Percentiles rank a stretch among this genome's conserved stretches.
Evolutionary conservation across 2,113 vertebrate species (phyloP).

Genomic region (Hippocampus barbouri): DNA sequence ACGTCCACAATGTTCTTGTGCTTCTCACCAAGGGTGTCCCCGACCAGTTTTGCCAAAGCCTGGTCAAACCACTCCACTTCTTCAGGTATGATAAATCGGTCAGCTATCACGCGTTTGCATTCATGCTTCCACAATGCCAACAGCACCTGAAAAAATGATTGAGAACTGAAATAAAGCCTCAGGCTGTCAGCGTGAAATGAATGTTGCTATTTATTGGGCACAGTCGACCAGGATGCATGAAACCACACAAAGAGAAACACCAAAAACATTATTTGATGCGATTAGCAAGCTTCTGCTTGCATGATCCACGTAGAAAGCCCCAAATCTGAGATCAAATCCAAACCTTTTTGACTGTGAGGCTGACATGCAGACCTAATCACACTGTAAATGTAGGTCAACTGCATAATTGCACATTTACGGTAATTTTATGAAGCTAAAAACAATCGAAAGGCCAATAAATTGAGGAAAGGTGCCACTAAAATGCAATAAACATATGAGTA

Average conservation of each 20-base stretch:
- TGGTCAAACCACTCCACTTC: slow-evolving; percentile 88
- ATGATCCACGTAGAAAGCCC: too few relatives aligned
- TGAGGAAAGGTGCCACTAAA: neutral
- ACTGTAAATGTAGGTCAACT: too few relatives aligned
- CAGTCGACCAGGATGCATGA: too few relatives aligned
- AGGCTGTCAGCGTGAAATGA: neutral
- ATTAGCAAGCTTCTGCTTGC: too few relatives aligned
- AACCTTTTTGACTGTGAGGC: too few relatives aligned
- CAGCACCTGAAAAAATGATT: slow-evolving; percentile 69
- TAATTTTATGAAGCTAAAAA: too few relatives aligned
- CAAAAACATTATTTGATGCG: too few relatives aligned
- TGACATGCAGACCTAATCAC: too few relatives aligned
- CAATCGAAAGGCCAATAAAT: neutral
- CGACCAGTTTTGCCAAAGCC: slow-evolving; percentile 72
- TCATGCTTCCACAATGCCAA: slow-evolving; percentile 91
- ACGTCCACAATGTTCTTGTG: slow-evolving; percentile 60
- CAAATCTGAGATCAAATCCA: too few relatives aligned
- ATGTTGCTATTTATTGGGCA: neutral
- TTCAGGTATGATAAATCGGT: slow-evolving; percentile 82
- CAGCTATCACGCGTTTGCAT: slow-evolving; percentile 89
- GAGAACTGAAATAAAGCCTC: neutral
- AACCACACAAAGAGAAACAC: too few relatives aligned
- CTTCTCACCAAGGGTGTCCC: slow-evolving; percentile 74
- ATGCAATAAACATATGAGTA: neutral
- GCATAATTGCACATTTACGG: too few relatives aligned